A percentile compares a stretch with the other conserved stretches of the same genome.
Evolutionary conservation across 2,888 invertebrate species (phyloP).

Genomic region (Chymomyza caudatula): DNA sequence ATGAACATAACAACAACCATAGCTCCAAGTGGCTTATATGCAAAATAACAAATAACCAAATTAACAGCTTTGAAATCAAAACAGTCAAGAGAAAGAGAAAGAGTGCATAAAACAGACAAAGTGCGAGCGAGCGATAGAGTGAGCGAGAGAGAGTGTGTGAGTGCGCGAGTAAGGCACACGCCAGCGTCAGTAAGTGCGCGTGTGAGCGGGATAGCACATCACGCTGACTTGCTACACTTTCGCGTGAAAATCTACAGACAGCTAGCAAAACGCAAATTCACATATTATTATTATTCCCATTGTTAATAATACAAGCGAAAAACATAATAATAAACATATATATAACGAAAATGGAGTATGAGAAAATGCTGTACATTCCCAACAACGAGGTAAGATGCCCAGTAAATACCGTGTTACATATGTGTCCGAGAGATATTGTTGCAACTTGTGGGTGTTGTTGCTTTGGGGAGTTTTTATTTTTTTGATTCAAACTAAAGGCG

Average conservation of each 20-base stretch:
- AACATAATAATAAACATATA: conserved; percentile 9
- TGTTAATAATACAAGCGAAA: conserved; percentile 8
- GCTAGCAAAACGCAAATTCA: conserved; percentile 20
- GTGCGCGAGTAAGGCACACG: not conserved
- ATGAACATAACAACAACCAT: not conserved
- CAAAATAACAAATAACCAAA: conserved; percentile 39
- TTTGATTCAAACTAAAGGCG: not conserved
- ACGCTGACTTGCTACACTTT: conserved; percentile 49
- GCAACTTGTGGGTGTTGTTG: not conserved
- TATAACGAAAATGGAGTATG: conserved; percentile 62
- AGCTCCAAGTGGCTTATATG: conserved; percentile 37
- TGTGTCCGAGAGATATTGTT: not conserved
- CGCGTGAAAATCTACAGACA: conserved; percentile 38
- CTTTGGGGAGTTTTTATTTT: not conserved
- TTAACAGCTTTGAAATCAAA: conserved; percentile 36
- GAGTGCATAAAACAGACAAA: conserved; percentile 8
- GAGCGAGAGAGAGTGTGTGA: not conserved
- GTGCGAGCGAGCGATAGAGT: conserved; percentile 10
- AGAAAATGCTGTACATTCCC: conserved; percentile 66
- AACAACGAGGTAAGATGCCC: conserved; percentile 55
- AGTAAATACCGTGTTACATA: conserved; percentile 23
- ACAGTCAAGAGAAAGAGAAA: conserved; percentile 44
- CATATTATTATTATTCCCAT: conserved; percentile 22
- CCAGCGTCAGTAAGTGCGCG: conserved; percentile 12
- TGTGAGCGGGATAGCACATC: conserved; percentile 41